Base-by-base conservation (phyloP, 2,113 vertebrate genomes). In the Leptosomus discolor region DNA sequence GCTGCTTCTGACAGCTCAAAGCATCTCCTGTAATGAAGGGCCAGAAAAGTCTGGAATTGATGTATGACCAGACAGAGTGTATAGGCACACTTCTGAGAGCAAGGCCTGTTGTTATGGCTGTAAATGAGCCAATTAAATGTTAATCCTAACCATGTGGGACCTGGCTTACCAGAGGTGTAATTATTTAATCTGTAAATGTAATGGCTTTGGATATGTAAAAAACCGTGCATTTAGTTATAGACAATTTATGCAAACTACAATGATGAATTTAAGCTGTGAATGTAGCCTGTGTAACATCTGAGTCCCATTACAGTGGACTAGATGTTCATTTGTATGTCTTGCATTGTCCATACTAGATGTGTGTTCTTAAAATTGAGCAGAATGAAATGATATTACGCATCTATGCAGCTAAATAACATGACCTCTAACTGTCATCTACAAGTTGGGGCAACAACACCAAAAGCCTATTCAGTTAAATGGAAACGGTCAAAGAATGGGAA, bases 51-150 rank as follows among this genome's bases (percentile, higher is more conserved):
- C 74, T 75, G 77, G 50, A 80, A 67, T 26, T 67, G 75, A 60
- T 46, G 26, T 73, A 39, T 32, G 71, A 63, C n/a, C 21, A 84
- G 41, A 58, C 5, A 4, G 67, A 65, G 15, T 3, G 1, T 5
- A 63, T n/a, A 73, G 75, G 43, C 86, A 85, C 36, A 56, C 53
- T 92, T 96, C 65, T 3, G 43, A 81, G 93, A 71, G 69, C 86
- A 88, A 63, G 57, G 43, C 29, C 50, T 77, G 60, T 61, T 96
- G 60, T 96, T 95, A 39, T 36, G 94, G 71, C 91, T 78, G 77
- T 88, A 88, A 96, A 67, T 83, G 75, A 88, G 14, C 58, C 3
- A 10, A 92, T 86, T 94, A 73, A 95, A 88, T 69, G 15, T 82
- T 90, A 92, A 95, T 96, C 77, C 76, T 67, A 92, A 80, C 37